Evolutionary conservation across 1,140 invertebrate species (phyloP).

Genomic region (Neodiprion virginianus): DNA sequence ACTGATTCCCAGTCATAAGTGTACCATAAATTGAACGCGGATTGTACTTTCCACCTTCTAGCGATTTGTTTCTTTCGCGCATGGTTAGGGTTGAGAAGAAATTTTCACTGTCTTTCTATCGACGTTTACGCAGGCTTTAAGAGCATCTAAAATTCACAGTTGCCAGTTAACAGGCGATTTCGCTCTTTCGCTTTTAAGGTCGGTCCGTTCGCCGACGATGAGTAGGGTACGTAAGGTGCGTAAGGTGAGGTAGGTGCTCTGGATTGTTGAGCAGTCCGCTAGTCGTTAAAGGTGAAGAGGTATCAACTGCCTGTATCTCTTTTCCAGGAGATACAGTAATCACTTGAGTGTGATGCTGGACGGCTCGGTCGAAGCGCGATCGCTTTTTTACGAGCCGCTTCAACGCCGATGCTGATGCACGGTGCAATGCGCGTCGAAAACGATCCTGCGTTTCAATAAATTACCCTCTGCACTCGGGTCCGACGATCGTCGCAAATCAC

Average conservation of each 20-base stretch:
- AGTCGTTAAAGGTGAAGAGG: background rate
- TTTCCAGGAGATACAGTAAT: background rate
- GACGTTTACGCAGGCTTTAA: background rate
- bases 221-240: background rate
- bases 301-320: background rate
- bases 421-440: background rate
- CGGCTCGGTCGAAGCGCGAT: background rate
- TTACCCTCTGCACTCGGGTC: background rate
- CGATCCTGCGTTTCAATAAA: background rate
- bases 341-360: background rate
- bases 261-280: background rate
- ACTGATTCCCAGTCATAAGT: too few relatives aligned
- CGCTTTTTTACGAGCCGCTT: background rate
- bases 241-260: background rate
- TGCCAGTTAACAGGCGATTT: constrained; percentile 1
- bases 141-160: background rate
- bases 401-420: background rate
- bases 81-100: background rate
- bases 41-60: too few relatives aligned
- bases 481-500: background rate
- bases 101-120: background rate
- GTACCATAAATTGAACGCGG: too few relatives aligned
- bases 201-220: too few relatives aligned
- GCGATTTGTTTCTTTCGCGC: background rate
- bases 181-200: background rate